Evolutionary conservation across 2,797 vertebrate species (phyloP), one percentile per base, ranked within the genome.

Genomic region (Cirrhinus molitorella): DNA sequence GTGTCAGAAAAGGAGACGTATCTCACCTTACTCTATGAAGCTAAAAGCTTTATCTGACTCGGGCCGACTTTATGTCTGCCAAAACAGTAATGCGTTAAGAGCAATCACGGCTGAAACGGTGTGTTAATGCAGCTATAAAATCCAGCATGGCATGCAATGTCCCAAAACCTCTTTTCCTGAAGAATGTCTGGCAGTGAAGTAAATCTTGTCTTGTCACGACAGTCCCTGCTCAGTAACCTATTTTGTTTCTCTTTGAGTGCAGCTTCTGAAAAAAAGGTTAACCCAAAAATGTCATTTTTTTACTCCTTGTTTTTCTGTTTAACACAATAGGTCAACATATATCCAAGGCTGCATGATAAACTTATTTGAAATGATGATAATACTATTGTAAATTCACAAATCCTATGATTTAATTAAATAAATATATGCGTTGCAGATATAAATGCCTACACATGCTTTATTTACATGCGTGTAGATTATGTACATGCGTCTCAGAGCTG

Each of bases 31-130:
- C 68, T 70, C 57, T 71, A 31, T 76, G 83, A 83, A 67, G 31
- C 70, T 80, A 59, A 86, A 88, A 49, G 31, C 76, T 71, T 81
- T 83, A 79, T 81, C 85, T 78, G 37, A 63, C 61, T n/a, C 21
- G 40, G 43, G 34, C 21, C 86, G 83, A 80, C 25, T 31, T 25
- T 51, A 31, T 74, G 37, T 63, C 71, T 83, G 77, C 66, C 49
- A 68, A 40, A 70, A 51, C 51, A 43, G 31, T 34, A 40, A 73
- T 78, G 34, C 3, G 2, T 47, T 37, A 67, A 75, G 74, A 79
- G 81, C 13, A 23, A 72, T 82, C 28, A n/a, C 47, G 17, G 61
- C 37, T 83, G 34, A 55, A 70, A 80, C 11, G 2, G 14, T 80
- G 63, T 23, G 57, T n/a, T 34, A 25, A 13, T 53, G 57, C 65